Evolutionary conservation across 2,113 vertebrate genomes (phyloP).

Genomic region (Lophochroa leadbeateri): DNA sequence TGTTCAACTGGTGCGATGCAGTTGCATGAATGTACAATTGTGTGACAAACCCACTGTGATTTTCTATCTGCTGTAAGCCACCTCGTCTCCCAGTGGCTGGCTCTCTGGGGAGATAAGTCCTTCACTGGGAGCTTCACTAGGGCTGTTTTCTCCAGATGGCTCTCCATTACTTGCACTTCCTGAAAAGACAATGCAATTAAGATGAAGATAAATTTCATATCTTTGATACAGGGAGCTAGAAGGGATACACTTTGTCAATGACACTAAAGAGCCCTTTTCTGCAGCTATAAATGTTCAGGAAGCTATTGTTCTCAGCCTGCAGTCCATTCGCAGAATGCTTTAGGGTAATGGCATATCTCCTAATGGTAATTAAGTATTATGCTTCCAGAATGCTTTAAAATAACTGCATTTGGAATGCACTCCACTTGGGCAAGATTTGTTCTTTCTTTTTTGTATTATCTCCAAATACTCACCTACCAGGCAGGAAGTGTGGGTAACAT

Average conservation of each 20-base stretch:
- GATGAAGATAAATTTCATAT: neutral
- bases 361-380: neutral
- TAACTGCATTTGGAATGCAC: neutral
- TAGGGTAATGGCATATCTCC: neutral
- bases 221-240: neutral
- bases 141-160: neutral
- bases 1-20: neutral
- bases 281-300: neutral
- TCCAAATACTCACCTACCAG: neutral
- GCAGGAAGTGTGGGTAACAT: neutral
- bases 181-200: constrained; percentile 23
- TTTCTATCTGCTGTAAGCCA: constrained; percentile 71
- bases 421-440: neutral
- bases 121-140: constrained; percentile 13
- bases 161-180: constrained; percentile 43
- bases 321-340: neutral
- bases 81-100: constrained; percentile 56
- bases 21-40: neutral
- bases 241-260: neutral
- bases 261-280: neutral
- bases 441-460: neutral
- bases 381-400: neutral
- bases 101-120: neutral
- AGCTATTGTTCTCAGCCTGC: neutral
- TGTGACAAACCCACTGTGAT: neutral